These are phyloP conservation scores for Sebastes hopkinsi DNA, from an alignment of 2,797 vertebrate genomes.

Conservation along the genomic window DNA sequence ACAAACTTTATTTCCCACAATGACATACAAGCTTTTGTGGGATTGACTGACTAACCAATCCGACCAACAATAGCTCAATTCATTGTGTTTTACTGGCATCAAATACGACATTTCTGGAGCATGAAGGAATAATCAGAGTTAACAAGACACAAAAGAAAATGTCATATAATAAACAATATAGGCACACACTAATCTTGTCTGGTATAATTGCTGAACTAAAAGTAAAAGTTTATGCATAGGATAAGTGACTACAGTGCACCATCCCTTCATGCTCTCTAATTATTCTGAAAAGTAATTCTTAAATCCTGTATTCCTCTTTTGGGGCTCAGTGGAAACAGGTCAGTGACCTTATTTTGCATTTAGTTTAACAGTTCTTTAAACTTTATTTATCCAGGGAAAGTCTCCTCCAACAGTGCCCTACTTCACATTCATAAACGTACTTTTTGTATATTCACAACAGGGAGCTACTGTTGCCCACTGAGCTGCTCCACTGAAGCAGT, in stretches of 20 bases:
- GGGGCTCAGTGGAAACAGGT: slow-evolving; percentile 27
- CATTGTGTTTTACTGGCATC: background rate
- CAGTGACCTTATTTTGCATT: slow-evolving; percentile 44
- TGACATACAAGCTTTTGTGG: background rate
- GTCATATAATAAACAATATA: background rate
- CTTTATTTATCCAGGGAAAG: slow-evolving; percentile 12
- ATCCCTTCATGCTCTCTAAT: slow-evolving; percentile 1
- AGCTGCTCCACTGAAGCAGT: slow-evolving; percentile 8
- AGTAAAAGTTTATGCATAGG: background rate
- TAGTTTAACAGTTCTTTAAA: slow-evolving; percentile 13
- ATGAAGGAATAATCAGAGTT: background rate
- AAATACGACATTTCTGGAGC: background rate
- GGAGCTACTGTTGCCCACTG: slow-evolving; percentile 21
- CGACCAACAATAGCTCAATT: background rate
- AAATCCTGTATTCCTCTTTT: background rate
- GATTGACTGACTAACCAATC: background rate
- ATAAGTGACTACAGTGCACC: background rate
- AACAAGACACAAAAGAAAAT: background rate
- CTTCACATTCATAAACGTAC: slow-evolving; percentile 27
- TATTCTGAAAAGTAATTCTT: slow-evolving; percentile 13
- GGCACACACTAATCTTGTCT: background rate
- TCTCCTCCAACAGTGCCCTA: slow-evolving; percentile 6
- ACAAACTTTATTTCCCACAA: background rate
- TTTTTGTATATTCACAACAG: slow-evolving; percentile 24
- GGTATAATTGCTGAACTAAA: background rate